These are phyloP conservation scores for Crocodylus rhombifer DNA, from an alignment of 2,797 vertebrate genomes.

Conservation along the genomic window DNA sequence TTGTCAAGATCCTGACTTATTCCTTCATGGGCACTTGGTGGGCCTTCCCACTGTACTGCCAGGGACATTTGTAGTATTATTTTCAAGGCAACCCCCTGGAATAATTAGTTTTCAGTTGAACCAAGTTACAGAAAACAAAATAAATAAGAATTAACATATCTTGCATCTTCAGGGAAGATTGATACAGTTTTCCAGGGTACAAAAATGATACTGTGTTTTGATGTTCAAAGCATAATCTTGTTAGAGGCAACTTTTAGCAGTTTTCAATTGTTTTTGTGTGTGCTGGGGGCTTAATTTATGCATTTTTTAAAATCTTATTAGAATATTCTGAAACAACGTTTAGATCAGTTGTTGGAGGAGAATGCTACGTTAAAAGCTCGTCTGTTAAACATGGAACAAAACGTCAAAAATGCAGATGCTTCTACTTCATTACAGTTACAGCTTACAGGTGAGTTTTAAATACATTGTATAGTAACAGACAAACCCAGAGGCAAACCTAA, in stretches of 20 bases:
- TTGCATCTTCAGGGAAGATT: neutral
- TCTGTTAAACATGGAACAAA: slow-evolving; percentile 82
- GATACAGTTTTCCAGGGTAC: neutral
- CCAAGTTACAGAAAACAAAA: neutral
- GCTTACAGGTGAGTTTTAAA: slow-evolving; percentile 77
- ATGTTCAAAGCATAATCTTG: neutral
- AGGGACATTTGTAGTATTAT: too few relatives aligned
- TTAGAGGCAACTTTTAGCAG: neutral
- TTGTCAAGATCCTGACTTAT: too few relatives aligned
- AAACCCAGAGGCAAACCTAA: neutral
- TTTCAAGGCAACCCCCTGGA: too few relatives aligned
- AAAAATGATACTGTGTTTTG: neutral
- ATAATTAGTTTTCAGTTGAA: neutral
- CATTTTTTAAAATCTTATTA: slow-evolving; percentile 30
- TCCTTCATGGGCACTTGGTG: too few relatives aligned
- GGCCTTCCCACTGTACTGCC: too few relatives aligned
- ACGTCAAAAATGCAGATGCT: slow-evolving; percentile 74
- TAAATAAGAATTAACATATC: neutral
- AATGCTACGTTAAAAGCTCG: slow-evolving; percentile 85
- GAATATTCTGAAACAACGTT: slow-evolving; percentile 80
- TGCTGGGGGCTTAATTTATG: neutral
- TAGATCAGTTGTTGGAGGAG: slow-evolving; percentile 84
- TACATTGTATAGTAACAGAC: neutral
- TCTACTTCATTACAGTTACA: slow-evolving; percentile 67
- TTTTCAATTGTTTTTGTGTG: neutral